Evolutionary conservation across 2,797 vertebrate species (phyloP).

Genomic region (Rhinoraja longicauda): DNA sequence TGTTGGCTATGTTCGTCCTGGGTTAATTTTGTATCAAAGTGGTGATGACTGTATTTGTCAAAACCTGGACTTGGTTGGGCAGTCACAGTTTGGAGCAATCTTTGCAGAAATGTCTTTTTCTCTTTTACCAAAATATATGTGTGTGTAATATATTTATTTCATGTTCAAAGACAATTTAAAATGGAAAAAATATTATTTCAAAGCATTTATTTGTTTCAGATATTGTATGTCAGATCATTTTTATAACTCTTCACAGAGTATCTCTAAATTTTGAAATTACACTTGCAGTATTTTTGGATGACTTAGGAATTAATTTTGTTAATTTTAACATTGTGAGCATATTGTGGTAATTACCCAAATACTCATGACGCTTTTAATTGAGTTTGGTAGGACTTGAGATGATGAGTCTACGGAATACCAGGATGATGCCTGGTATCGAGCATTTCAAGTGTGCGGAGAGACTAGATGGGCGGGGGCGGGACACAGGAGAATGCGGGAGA

Average conservation of each 20-base stretch:
- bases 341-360: background rate
- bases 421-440: no score
- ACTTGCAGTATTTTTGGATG: background rate
- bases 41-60: background rate
- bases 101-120: background rate
- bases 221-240: background rate
- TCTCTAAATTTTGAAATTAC: background rate
- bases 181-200: background rate
- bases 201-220: background rate
- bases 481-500: no score
- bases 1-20: background rate
- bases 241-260: background rate
- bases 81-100: background rate
- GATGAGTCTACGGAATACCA: background rate
- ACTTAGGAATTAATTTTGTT: background rate
- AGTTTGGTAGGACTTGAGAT: background rate
- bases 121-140: background rate
- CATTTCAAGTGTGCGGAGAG: no score
- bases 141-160: background rate
- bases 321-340: background rate
- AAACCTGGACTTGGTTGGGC: background rate
- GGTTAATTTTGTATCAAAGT: background rate
- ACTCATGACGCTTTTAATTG: background rate
- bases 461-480: no score
- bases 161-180: background rate